Conservation (phyloP, 1,140 invertebrate species). For the Drosophila sucinea region DNA sequence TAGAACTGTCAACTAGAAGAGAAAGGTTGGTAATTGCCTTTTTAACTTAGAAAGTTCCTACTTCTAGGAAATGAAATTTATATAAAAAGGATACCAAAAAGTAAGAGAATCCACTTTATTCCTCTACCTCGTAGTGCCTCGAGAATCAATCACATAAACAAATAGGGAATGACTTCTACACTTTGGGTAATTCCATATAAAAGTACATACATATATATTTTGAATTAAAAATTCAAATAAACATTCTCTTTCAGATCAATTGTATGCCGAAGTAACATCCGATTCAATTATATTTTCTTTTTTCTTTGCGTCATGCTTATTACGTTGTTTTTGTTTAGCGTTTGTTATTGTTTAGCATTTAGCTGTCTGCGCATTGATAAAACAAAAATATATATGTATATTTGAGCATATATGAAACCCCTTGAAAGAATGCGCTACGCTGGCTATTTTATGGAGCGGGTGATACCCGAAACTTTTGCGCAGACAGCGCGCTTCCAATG, state of each 20-base stretch:
- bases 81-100: too few relatives aligned
- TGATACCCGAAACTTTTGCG: conserved; percentile 9
- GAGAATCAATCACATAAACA: too few relatives aligned
- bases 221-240: neutral
- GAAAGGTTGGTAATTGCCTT: too few relatives aligned
- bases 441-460: conserved; percentile 5
- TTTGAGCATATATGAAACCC: neutral
- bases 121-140: too few relatives aligned
- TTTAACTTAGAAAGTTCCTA: too few relatives aligned
- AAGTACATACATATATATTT: neutral
- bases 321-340: neutral
- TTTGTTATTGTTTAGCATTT: conserved; percentile 11
- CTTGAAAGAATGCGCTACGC: neutral
- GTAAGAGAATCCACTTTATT: too few relatives aligned
- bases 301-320: conserved; percentile 6
- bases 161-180: too few relatives aligned
- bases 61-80: too few relatives aligned
- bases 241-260: neutral
- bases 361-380: conserved; percentile 5
- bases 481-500: conserved; percentile 16
- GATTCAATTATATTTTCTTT: neutral
- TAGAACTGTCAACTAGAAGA: too few relatives aligned
- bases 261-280: neutral
- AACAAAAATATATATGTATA: neutral
- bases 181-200: too few relatives aligned